These are phyloP conservation scores for Percina caprodes DNA, from an alignment of 2,113 vertebrate genomes.

Conservation along the genomic window DNA sequence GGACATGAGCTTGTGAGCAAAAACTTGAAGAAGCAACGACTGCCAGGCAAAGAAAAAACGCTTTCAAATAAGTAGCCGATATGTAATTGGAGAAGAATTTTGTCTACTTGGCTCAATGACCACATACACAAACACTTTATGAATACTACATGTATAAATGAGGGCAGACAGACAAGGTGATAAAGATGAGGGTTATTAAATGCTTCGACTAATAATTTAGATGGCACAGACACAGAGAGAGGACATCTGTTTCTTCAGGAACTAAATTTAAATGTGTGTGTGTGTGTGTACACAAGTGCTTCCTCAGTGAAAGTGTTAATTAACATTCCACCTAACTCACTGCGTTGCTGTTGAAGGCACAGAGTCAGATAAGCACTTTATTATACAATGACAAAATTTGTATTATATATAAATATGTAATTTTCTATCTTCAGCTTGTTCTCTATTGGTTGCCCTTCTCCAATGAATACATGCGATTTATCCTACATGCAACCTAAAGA, in stretches of 20 bases:
- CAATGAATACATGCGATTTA: neutral
- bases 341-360: constrained; percentile 10
- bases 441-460: neutral
- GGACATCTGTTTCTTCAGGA: constrained; percentile 33
- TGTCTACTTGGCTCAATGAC: neutral
- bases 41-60: neutral
- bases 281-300: neutral
- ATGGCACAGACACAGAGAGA: constrained; percentile 23
- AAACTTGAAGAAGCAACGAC: constrained; percentile 37
- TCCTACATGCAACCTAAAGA: neutral
- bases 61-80: constrained; percentile 13
- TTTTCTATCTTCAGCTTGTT: neutral
- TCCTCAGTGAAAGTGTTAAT: constrained; percentile 24
- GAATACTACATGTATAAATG: neutral
- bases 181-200: constrained; percentile 8
- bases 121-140: neutral
- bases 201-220: constrained; percentile 1
- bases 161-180: neutral
- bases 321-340: constrained; percentile 17
- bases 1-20: constrained; percentile 43
- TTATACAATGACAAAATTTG: neutral
- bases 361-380: constrained; percentile 15
- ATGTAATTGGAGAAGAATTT: neutral
- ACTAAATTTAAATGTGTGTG: constrained; percentile 6
- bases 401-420: neutral